Conservation (phyloP, 2,797 vertebrate genomes). For the Odontamblyopus rebecca region DNA sequence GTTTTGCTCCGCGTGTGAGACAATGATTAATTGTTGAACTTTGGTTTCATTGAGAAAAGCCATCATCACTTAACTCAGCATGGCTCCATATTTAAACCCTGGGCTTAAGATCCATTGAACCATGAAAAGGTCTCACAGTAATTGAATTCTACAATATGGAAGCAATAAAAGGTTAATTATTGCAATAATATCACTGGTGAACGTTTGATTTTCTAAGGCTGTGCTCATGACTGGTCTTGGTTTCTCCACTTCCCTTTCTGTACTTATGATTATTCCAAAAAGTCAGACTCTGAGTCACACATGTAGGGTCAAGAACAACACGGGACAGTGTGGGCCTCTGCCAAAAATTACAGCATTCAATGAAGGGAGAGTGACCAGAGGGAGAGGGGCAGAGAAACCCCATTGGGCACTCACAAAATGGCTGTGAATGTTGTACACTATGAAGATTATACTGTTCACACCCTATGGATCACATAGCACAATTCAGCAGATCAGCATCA, state of each 20-base stretch:
- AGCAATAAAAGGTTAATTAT: neutral
- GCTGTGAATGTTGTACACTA: neutral
- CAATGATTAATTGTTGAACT: constrained; percentile 1
- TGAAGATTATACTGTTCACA: neutral
- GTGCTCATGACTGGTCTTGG: too few relatives aligned
- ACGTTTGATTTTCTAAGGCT: too few relatives aligned
- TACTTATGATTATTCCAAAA: too few relatives aligned
- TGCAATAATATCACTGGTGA: too few relatives aligned
- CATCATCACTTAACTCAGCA: neutral
- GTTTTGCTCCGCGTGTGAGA: neutral
- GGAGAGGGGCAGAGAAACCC: constrained; percentile 4
- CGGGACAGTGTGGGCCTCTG: constrained; percentile 42
- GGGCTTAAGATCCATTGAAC: neutral
- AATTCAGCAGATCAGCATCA: constrained; percentile 6
- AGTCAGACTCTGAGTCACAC: too few relatives aligned
- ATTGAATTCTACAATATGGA: neutral
- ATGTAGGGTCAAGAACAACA: constrained; percentile 40
- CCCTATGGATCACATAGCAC: neutral
- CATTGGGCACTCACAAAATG: neutral
- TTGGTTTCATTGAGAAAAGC: neutral
- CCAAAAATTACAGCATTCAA: constrained; percentile 30
- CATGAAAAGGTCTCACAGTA: neutral
- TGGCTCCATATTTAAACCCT: neutral
- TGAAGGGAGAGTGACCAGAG: constrained; percentile 13
- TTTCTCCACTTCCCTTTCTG: too few relatives aligned